phyloP scores from a whole-genome alignment of 2,888 invertebrate species.

The Nudaria mundana region DNA sequence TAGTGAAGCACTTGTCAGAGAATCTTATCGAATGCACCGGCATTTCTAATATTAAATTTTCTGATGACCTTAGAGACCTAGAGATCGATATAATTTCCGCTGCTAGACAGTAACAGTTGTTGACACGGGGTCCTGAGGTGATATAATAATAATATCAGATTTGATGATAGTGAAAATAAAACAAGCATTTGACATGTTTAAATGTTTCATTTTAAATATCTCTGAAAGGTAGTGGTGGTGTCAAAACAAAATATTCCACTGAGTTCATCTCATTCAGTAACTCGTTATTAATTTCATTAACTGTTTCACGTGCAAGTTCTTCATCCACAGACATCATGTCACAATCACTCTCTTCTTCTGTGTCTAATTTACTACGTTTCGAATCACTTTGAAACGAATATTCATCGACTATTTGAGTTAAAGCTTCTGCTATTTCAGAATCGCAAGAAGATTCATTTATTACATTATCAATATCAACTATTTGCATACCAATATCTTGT shows the following conservation, averaged over 20 bases:
- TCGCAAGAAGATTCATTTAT: constrained; percentile 22
- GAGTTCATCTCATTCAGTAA: constrained; percentile 22
- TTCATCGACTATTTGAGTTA: constrained; percentile 63
- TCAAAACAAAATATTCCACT: constrained; percentile 47
- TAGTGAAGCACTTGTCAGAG: too few species aligned
- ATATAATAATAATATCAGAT: neutral
- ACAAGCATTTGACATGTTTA: neutral
- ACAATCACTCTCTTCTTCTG: constrained; percentile 15
- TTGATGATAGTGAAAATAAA: neutral
- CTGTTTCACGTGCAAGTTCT: constrained; percentile 52
- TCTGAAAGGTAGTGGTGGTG: constrained; percentile 58
- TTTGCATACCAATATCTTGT: neutral
- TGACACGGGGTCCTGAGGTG: too few species aligned
- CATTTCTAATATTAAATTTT: too few species aligned
- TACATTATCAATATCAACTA: constrained; percentile 5
- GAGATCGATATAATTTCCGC: too few species aligned
- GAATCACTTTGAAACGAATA: constrained; percentile 32
- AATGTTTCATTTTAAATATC: constrained; percentile 29
- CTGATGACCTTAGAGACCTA: too few species aligned
- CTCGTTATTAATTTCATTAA: constrained; percentile 57
- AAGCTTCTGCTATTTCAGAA: constrained; percentile 56
- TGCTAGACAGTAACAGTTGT: too few species aligned
- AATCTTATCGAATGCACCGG: too few species aligned
- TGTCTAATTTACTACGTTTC: neutral
- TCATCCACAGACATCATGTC: constrained; percentile 49